Evolutionary conservation across 1,140 invertebrate genomes (phyloP), one percentile per base, ranked within the genome.

Genomic region (Neocloeon triangulifer): DNA sequence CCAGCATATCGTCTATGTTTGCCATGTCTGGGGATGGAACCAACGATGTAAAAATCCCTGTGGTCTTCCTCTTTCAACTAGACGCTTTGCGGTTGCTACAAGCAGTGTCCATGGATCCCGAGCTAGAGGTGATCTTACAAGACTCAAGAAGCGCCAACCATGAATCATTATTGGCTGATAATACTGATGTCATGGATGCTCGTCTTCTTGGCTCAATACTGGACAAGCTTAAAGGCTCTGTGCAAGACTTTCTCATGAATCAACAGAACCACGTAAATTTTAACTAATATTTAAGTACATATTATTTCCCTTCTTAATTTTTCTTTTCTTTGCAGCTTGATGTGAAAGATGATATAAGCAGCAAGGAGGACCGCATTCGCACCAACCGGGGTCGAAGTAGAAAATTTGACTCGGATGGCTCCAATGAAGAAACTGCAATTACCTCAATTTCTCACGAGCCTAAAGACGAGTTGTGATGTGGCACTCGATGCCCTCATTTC

Each of bases 11-110:
- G 2, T 69, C 79, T 0, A 66, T 91, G 56, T 96, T 96, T 58
- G 81, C 82, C 2, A 96, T 97, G 89, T 91, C 84, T 7, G 86
- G 85, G 2, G 86, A 92, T 56, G 85, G 82, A 1, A 67, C 60
- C 6, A 69, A 81, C 44, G 81, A 95, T 49, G 72, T 95, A 1
- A 66, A 54, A 29, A 94, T 96, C 46, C 86, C 89, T 0, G 62
- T 86, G 10, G 74, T 92, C 1, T 95, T 96, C 50, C 58, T 96
- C 7, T 95, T 86, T 49, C 64, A 62, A n/a, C 50, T 62, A 33
- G 86, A 95, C 48, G 80, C 71, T 7, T 49, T 57, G 28, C 53
- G 64, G 41, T 48, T 92, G 6, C 40, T 71, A 1, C 54, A 66
- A 23, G 59, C 66, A 13, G 46, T 72, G 19, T 39, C 45, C 7